Percentiles rank a stretch among this genome's conserved stretches.
phyloP scores from a whole-genome alignment of 2,113 vertebrate species.

The Entosphenus tridentatus region DNA sequence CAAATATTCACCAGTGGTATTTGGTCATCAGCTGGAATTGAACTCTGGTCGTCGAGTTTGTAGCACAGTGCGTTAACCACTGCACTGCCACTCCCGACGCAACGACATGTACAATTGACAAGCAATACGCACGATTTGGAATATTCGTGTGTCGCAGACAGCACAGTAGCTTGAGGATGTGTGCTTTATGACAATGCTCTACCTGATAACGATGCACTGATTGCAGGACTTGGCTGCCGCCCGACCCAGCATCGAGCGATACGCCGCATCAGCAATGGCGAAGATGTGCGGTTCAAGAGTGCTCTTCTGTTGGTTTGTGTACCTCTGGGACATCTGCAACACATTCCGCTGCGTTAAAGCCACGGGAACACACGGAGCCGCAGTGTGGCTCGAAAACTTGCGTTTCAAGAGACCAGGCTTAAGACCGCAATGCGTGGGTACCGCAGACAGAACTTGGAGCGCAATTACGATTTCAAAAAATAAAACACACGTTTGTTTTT shows the following conservation, averaged over 20 bases:
- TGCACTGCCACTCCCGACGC: too few relatives aligned
- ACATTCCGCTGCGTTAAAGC: too few relatives aligned
- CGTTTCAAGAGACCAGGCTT: not conserved
- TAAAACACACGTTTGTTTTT: not conserved
- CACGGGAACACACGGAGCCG: not conserved
- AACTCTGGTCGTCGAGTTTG: too few relatives aligned
- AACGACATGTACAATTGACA: not conserved
- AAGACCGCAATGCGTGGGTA: not conserved
- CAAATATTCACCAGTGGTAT: too few relatives aligned
- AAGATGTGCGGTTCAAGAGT: conserved; percentile 25
- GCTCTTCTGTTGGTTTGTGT: conserved; percentile 16
- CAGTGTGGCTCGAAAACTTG: not conserved
- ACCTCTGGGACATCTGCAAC: conserved; percentile 20
- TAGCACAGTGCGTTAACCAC: too few relatives aligned
- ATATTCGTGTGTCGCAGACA: not conserved
- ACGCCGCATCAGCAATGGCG: conserved; percentile 24
- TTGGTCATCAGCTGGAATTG: too few relatives aligned
- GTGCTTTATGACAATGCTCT: conserved; percentile 5
- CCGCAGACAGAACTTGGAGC: not conserved
- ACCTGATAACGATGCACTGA: conserved; percentile 32
- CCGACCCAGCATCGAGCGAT: conserved; percentile 20
- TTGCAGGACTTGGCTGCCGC: conserved; percentile 13
- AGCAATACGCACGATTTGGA: conserved; percentile 1
- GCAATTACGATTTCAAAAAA: not conserved
- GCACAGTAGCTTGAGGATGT: not conserved